A percentile compares a stretch with the other conserved stretches of the same genome.
Conservation (phyloP, 2,888 invertebrate species). For the Temnothorax ravouxi region DNA sequence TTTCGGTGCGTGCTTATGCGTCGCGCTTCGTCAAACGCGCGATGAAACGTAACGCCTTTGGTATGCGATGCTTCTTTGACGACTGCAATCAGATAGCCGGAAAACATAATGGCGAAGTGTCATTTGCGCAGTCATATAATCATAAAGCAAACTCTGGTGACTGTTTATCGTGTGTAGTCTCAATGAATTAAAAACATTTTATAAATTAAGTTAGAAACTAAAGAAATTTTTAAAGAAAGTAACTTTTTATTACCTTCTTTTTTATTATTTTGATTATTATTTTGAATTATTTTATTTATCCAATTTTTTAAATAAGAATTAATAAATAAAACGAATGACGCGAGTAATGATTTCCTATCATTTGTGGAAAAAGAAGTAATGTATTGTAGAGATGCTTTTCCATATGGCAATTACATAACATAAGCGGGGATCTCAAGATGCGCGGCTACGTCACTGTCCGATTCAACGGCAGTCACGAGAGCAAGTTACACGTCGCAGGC, state of each 20-base stretch:
- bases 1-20: slow-evolving; percentile 5
- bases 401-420: not conserved
- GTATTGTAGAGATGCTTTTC: not conserved
- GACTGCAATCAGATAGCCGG: slow-evolving; percentile 16
- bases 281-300: not conserved
- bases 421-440: not conserved
- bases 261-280: too few species aligned
- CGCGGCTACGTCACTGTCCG: slow-evolving; percentile 36
- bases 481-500: slow-evolving; percentile 57
- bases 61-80: slow-evolving; percentile 25
- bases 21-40: slow-evolving; percentile 16
- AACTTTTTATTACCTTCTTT: not conserved
- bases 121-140: slow-evolving; percentile 3
- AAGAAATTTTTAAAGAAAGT: not conserved
- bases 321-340: not conserved
- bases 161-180: not conserved
- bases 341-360: not conserved
- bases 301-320: not conserved
- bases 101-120: slow-evolving; percentile 10
- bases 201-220: too few species aligned
- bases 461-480: slow-evolving; percentile 54
- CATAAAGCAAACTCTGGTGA: not conserved
- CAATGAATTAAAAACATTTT: too few species aligned
- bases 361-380: not conserved
- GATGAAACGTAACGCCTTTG: slow-evolving; percentile 46